A percentile compares a stretch with the other conserved stretches of the same genome.
Conservation (phyloP, 2,888 invertebrate genomes). For the Xestia sexstrigata region DNA sequence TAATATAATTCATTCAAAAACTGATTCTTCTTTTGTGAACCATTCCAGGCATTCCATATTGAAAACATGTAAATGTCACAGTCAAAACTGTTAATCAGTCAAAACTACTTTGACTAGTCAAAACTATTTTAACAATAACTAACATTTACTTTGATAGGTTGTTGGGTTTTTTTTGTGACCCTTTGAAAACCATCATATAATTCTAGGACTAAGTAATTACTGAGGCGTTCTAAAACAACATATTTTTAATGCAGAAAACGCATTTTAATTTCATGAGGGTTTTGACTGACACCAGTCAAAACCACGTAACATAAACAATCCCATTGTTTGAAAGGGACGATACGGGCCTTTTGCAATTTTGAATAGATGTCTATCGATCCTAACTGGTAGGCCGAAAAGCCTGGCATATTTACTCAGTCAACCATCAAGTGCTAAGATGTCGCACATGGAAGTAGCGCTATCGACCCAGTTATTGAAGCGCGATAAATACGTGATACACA, state of each 20-base stretch:
- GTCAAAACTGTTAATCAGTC: too few relatives aligned
- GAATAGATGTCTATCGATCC: slow-evolving; percentile 4
- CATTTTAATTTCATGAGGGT: too few relatives aligned
- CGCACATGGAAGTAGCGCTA: slow-evolving; percentile 42
- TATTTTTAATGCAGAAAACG: too few relatives aligned
- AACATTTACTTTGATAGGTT: too few relatives aligned
- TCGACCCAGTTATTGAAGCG: slow-evolving; percentile 54
- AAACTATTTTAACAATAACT: too few relatives aligned
- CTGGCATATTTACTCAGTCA: slow-evolving; percentile 36
- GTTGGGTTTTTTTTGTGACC: too few relatives aligned
- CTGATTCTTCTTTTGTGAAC: background rate
- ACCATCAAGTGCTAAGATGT: slow-evolving; percentile 53
- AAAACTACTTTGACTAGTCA: too few relatives aligned
- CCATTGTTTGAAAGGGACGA: slow-evolving; percentile 15
- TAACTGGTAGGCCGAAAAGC: slow-evolving; percentile 28
- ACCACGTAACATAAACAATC: too few relatives aligned
- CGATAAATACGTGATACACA: slow-evolving; percentile 37
- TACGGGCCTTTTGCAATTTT: slow-evolving; percentile 6
- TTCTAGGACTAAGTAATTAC: too few relatives aligned
- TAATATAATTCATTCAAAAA: background rate
- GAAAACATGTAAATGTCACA: slow-evolving; percentile 18
- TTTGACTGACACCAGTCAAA: too few relatives aligned
- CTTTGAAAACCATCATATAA: too few relatives aligned
- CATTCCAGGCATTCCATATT: background rate
- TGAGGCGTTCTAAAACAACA: too few relatives aligned